Percentiles rank a stretch among this genome's conserved stretches.
phyloP scores from a whole-genome alignment of 1,140 invertebrate species.

The Procambarus clarkii region DNA sequence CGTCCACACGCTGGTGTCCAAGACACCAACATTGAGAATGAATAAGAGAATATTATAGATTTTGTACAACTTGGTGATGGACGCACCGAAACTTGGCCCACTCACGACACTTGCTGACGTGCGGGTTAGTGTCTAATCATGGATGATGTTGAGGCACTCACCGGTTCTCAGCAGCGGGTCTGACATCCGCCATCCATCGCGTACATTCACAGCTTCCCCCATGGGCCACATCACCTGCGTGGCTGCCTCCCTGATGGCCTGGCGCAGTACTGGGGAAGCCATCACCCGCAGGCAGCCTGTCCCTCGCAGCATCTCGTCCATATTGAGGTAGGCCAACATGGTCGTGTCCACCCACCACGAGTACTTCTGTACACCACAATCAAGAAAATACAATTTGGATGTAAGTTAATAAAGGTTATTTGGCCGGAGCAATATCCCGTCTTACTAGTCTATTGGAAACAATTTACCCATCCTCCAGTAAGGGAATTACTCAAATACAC shows the following conservation, averaged over 20 bases:
- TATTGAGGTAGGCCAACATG: slow-evolving; percentile 25
- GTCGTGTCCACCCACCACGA: slow-evolving; percentile 35
- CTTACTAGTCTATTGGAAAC: too few species aligned
- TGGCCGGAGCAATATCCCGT: too few species aligned
- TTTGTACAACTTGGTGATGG: too few species aligned
- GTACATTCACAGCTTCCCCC: neutral
- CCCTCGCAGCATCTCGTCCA: slow-evolving; percentile 41
- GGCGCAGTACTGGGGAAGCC: slow-evolving; percentile 12
- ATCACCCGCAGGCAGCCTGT: slow-evolving; percentile 25
- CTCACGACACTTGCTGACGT: too few species aligned
- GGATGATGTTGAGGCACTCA: neutral
- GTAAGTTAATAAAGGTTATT: too few species aligned
- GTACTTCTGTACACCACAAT: slow-evolving; percentile 16
- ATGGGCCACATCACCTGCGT: slow-evolving; percentile 18
- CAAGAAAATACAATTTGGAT: neutral
- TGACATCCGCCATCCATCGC: slow-evolving; percentile 1
- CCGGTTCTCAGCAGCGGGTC: neutral
- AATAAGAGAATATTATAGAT: too few species aligned
- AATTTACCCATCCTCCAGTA: too few species aligned
- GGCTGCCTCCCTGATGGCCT: slow-evolving; percentile 31
- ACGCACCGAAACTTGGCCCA: too few species aligned
- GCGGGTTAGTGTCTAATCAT: too few species aligned
- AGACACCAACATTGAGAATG: too few species aligned
- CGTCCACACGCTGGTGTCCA: too few species aligned
- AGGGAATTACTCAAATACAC: too few species aligned